Conservation (phyloP, 2,888 invertebrate species). For the Ectemnius cavifrons region DNA sequence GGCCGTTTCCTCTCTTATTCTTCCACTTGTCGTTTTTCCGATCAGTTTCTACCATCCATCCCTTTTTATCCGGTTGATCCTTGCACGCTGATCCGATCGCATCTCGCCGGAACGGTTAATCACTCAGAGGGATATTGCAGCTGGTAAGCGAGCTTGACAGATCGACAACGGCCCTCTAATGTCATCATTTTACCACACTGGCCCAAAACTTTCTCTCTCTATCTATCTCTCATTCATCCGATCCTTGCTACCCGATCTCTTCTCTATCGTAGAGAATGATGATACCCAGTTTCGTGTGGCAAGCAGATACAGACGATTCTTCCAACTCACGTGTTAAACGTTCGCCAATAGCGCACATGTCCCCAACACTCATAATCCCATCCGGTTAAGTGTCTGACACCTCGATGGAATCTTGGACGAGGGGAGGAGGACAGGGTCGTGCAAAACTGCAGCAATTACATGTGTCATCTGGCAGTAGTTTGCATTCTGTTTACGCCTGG, state of each 20-base stretch:
- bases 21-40: constrained; percentile 18
- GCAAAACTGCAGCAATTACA: too few species aligned
- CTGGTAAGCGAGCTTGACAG: constrained; percentile 55
- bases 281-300: too few species aligned
- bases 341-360: too few species aligned
- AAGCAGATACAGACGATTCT: too few species aligned
- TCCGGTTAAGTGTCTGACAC: too few species aligned
- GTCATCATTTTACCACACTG: constrained; percentile 58
- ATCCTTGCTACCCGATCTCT: constrained; percentile 23
- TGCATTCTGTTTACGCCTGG: too few species aligned
- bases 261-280: constrained; percentile 8
- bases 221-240: constrained; percentile 49
- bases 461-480: too few species aligned
- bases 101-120: constrained; percentile 58
- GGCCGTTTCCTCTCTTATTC: constrained; percentile 16
- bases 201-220: constrained; percentile 53
- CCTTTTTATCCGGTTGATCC: constrained; percentile 35
- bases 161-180: constrained; percentile 59
- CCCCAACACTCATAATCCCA: too few species aligned
- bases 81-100: constrained; percentile 50
- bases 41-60: constrained; percentile 18
- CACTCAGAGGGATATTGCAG: constrained; percentile 52
- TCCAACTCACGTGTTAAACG: too few species aligned
- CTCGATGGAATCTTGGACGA: too few species aligned
- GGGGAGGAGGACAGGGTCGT: too few species aligned